A percentile compares a stretch with the other conserved stretches of the same genome.
phyloP scores from a whole-genome alignment of 2,113 vertebrate species.

The Xenotilapia caudafasciata region DNA sequence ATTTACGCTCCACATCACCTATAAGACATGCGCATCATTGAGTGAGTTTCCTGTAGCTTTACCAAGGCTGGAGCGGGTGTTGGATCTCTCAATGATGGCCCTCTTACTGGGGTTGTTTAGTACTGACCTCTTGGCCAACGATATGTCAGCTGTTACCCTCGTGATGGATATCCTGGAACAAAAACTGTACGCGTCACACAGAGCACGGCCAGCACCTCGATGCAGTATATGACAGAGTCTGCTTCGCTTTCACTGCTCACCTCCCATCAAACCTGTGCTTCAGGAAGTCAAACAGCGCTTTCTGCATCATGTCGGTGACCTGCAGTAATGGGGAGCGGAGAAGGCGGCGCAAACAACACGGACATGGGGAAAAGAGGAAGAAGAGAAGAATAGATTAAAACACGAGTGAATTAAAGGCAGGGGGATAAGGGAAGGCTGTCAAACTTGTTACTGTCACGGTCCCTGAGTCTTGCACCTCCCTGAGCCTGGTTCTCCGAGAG shows the following conservation, averaged over 20 bases:
- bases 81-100: conserved; percentile 95
- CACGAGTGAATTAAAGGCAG: background rate
- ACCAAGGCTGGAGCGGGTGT: conserved; percentile 95
- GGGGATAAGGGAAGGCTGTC: background rate
- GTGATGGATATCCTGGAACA: conserved; percentile 94
- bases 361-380: background rate
- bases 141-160: conserved; percentile 97
- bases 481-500: background rate
- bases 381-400: background rate
- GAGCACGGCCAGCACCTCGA: background rate
- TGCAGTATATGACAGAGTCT: rapidly evolving
- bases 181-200: conserved; percentile 1
- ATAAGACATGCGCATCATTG: conserved; percentile 47
- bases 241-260: conserved; percentile 71
- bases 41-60: conserved; percentile 51
- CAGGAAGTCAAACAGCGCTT: conserved; percentile 99
- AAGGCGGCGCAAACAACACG: conserved; percentile 9
- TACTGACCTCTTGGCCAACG: conserved; percentile 96
- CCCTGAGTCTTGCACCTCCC: background rate
- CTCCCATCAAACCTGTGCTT: conserved; percentile 99
- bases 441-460: background rate
- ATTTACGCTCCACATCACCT: background rate
- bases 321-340: conserved; percentile 52
- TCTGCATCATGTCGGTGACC: conserved; percentile 99
- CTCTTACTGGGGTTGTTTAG: conserved; percentile 98